These are phyloP conservation scores for Platanista minor DNA, from an alignment of 2,113 vertebrate species.

Conservation along the genomic window DNA sequence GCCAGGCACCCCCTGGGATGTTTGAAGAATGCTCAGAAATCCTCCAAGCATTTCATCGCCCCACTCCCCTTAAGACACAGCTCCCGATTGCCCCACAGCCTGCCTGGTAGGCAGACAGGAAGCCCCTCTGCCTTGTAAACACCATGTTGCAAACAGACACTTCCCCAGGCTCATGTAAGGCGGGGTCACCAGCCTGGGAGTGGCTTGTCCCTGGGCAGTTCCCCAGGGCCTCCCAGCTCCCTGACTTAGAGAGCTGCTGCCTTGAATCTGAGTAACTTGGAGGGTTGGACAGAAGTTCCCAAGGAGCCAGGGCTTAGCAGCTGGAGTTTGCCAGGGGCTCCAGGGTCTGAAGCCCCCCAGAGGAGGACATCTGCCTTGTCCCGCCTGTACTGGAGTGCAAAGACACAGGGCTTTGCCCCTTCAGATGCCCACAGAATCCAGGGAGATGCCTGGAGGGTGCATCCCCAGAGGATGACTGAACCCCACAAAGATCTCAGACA, in stretches of 20 bases:
- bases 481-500: neutral
- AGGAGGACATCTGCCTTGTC: neutral
- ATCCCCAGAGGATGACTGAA: neutral
- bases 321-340: neutral
- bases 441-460: neutral
- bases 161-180: conserved; percentile 51
- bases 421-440: neutral
- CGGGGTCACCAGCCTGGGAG: neutral
- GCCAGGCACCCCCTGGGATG: neutral
- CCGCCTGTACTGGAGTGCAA: neutral
- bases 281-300: neutral
- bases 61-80: neutral
- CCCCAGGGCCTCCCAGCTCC: neutral
- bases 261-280: neutral
- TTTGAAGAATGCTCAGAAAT: neutral
- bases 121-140: conserved; percentile 52
- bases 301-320: neutral
- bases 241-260: neutral
- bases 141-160: conserved; percentile 52
- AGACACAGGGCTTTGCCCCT: neutral
- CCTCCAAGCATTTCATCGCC: neutral
- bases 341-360: neutral
- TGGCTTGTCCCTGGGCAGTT: neutral
- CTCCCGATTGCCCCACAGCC: conserved; percentile 48
- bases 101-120: conserved; percentile 43